Evolutionary conservation across 2,888 invertebrate genomes (phyloP), one percentile per base, ranked within the genome.

Genomic region (Megamerina dolium): DNA sequence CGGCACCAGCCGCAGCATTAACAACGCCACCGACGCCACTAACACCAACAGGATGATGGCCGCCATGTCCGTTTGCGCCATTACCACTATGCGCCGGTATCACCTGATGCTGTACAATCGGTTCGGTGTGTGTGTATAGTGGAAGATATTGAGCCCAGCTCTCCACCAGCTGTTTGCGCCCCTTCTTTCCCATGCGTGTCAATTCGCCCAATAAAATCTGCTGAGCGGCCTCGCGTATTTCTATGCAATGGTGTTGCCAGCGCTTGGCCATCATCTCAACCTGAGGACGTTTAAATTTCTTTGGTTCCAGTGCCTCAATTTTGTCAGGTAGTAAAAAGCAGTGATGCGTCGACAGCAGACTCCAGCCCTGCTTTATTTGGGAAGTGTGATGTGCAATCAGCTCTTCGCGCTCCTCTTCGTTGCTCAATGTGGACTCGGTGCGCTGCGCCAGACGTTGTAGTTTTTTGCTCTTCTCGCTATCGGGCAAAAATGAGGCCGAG

Each of bases 241-340:
- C 97, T 5, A 97, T 79, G 69, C 97, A 99, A 58, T 95, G 89
- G 74, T 99, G 97, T 68, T 99, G 97, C 99, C 99, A 99, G 49
- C 95, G 78, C 14, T 95, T 82, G 1, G 96, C 97, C 76, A 99
- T 78, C 83, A 95, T 90, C 73, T 99, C 97, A 4, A 99, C 91
- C 71, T 92, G 90, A 0, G 96, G 95, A n/a, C 92, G 80, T 65
- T 94, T 91, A 73, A 91, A 94, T 48, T 79, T 80, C 67, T 61
- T 66, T 23, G 70, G 70, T 44, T 68, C 68, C 13, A 72, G 49
- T 0, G 79, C 77, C 0, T 84, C 81, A 8, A 95, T 87, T 68
- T 93, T 90, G 59, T 97, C 96, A 0, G 97, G 96, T 46, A 99
- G 74, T 35, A 96, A 76, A 19, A 97, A 93, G 62, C 96, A 96